phyloP scores from a whole-genome alignment of 92 coral and sea anemone species.

The Micromussa lordhowensis region DNA sequence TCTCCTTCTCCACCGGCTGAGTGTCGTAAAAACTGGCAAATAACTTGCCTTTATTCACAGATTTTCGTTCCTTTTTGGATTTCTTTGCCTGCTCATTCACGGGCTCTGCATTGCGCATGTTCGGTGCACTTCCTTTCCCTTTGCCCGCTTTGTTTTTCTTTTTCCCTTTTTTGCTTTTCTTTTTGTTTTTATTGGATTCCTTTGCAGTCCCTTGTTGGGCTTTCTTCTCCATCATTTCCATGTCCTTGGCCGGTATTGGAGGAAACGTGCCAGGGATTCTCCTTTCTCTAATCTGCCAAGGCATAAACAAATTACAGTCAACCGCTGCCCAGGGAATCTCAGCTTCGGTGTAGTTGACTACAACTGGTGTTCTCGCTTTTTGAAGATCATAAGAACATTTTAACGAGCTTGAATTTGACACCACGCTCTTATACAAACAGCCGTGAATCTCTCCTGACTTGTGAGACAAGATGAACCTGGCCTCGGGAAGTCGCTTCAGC shows the following conservation, averaged over 20 bases:
- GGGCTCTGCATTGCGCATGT: background rate
- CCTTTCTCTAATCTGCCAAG: constrained; percentile 66
- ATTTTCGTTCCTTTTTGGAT: background rate
- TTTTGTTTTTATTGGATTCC: constrained; percentile 46
- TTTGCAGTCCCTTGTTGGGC: constrained; percentile 18
- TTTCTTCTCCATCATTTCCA: constrained; percentile 41
- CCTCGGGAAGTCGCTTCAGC: constrained; percentile 60
- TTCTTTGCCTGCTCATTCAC: background rate
- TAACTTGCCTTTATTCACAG: constrained; percentile 5
- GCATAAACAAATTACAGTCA: constrained; percentile 78
- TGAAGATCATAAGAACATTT: constrained; percentile 72
- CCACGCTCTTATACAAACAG: constrained; percentile 74
- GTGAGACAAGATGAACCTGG: constrained; percentile 72
- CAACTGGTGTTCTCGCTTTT: constrained; percentile 22
- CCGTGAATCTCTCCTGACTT: constrained; percentile 79
- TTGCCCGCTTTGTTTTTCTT: constrained; percentile 42
- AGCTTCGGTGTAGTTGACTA: constrained; percentile 49
- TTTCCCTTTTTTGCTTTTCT: constrained; percentile 50
- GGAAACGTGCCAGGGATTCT: constrained; percentile 89
- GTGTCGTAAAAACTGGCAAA: constrained; percentile 42
- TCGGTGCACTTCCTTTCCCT: background rate
- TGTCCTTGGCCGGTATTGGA: constrained; percentile 69
- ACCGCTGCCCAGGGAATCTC: constrained; percentile 79
- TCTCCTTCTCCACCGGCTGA: constrained; percentile 39
- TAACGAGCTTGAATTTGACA: constrained; percentile 17